These are phyloP conservation scores for Manis crassicaudata DNA, from an alignment of 2,797 vertebrate species.

Conservation along the genomic window DNA sequence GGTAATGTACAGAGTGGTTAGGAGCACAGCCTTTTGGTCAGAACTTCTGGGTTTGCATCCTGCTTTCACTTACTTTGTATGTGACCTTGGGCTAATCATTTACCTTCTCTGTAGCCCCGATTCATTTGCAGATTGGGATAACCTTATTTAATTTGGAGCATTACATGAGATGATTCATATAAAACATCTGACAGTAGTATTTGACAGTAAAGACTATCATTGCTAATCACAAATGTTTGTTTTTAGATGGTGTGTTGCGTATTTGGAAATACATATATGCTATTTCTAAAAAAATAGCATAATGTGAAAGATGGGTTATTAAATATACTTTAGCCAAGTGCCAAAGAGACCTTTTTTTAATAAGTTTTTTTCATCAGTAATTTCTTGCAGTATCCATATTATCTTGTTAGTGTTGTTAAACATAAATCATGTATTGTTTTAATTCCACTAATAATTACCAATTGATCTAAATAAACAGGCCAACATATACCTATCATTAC, in stretches of 20 bases:
- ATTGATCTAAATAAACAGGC: neutral
- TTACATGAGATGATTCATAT: neutral
- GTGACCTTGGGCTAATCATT: neutral
- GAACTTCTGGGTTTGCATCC: neutral
- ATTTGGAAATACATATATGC: neutral
- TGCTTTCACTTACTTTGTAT: neutral
- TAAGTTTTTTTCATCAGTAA: conserved; percentile 25
- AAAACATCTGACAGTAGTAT: neutral
- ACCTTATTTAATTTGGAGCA: neutral
- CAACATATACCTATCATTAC: neutral
- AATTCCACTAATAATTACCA: neutral
- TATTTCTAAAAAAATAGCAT: neutral
- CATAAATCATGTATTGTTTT: neutral
- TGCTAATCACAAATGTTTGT: neutral
- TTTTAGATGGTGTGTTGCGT: neutral
- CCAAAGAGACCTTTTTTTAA: neutral
- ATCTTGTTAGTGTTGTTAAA: conserved; percentile 7
- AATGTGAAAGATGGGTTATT: neutral
- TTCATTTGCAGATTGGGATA: conserved; percentile 25
- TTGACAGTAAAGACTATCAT: neutral
- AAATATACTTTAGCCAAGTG: neutral
- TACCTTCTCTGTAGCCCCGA: neutral
- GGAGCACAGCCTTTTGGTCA: neutral
- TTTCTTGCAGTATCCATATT: neutral
- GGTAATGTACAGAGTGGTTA: neutral